Base-by-base conservation (phyloP, 2,888 invertebrate genomes). In the Amphipoea lucens region DNA sequence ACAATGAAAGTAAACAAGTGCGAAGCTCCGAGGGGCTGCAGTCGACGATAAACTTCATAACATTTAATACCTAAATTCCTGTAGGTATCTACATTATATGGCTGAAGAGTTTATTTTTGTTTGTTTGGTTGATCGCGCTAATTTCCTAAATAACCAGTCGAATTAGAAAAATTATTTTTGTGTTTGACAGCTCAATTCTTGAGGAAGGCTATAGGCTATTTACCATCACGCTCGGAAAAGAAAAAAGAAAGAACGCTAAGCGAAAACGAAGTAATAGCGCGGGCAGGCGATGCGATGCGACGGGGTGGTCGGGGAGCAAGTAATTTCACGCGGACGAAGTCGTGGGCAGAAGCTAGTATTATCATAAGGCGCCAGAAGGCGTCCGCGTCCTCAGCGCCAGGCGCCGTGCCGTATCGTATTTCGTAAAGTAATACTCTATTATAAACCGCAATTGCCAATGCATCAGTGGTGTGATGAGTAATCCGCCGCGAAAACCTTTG, bases 361-460 rank as follows among this genome's bases (percentile, higher is more conserved):
- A 78, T 63, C 60, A 77, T 76, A 72, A 62, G 73, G 69, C 73
- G 84, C 74, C 73, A 54, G 71, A 36, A 60, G 63, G 84, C 68
- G 69, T 54, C 48, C 51, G 57, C 62, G 79, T 79, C 68, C 70
- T 65, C 51, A 12, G 81, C 83, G 84, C 76, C 84, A 87, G 93
- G 92, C 94, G 94, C n/a, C n/a, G n/a, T 17, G 17, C 1, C 48
- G 51, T 89, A 88, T 94, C 92, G 83, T 90, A 87, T 95, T 94
- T 91, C 94, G 90, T 85, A 81, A 78, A 77, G 73, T 77, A 74
- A 82, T 80, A 85, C 77, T 89, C 87, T 90, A 48, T 48, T 48
- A 48, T 14, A 48, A 87, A 87, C 89, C 89, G 85, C 79, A 79
- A 60, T 89, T 90, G 90, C 90, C 91, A 89, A 90, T 89, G 91